Evolutionary conservation across 2,797 vertebrate species (phyloP), one percentile per base, ranked within the genome.

Genomic region (Micropoecilia bifurca): DNA sequence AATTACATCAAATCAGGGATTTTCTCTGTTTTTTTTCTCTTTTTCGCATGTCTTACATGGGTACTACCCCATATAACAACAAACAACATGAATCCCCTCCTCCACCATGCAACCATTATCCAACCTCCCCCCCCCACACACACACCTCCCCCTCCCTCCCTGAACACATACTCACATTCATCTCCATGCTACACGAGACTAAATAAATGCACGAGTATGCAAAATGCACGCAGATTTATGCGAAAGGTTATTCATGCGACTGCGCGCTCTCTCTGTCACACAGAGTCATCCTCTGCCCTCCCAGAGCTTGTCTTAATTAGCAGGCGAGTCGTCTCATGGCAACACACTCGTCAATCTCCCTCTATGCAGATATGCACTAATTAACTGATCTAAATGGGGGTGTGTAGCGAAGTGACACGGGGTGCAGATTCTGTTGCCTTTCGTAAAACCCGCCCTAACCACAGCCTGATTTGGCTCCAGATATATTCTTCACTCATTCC

Each of bases 1-100:
- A 93, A 94, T 95, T 96, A 95, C 84, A 30, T 86, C 85, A 93
- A 94, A 95, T 92, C 94, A 92, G 92, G 90, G 81, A 88, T 92
- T 90, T 89, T 88, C 81, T 88, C 82, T 1, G 13, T 59, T 59
- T 16, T 59, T 30, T 30, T 5, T 28, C 82, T 87, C 87, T 88
- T 90, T 80, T 86, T 80, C 39, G 71, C 79, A 80, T 81, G 87
- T 89, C 87, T 90, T 89, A 93, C 89, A 86, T 50, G 71, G 84
- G 59, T 84, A 57, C 80, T 78, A 77, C 86, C 77, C 74, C 85
- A 88, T 87, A 89, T 87, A 91, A 88, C 88, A 83, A 74, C 83
- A 57, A n/a, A 66, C 88, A 78, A 85, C 75, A 69, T 75, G 76
- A 73, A 7, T 77, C 75, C 83, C 82, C 71, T 71, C 83, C 77